Evolutionary conservation across 2,113 vertebrate species (phyloP), one percentile per base, ranked within the genome.

Genomic region (Actinemys pallida): DNA sequence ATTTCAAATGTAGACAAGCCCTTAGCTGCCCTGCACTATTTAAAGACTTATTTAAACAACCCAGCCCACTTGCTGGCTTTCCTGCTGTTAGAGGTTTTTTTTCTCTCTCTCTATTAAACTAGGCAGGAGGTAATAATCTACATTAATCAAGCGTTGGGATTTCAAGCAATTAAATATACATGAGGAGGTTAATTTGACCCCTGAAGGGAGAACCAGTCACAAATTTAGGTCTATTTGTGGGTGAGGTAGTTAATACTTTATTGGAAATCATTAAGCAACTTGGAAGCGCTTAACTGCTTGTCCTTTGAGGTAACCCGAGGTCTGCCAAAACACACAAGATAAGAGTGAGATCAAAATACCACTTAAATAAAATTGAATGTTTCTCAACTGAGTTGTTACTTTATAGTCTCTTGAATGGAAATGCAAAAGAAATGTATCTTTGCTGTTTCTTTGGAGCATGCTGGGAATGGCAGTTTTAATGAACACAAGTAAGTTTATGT

Each of bases 251-350:
- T 94, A 93, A 16, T 87, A 45, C 53, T 87, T 92, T 80, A 19
- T 87, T n/a, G 1, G 87, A 91, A 92, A 88, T 79, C 53, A 86
- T 91, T 91, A 90, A 92, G 59, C 62, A 87, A 39, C 54, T 89
- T 27, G 49, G 91, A 97, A 97, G 10, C 45, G 27, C 49, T 86
- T 86, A 54, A 76, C 92, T 96, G 90, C 65, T 96, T 96, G 72
- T 93, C 52, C 57, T 97, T 84, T 81, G 86, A 84, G 56, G 52
- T 86, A 94, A 89, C 47, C 31, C 69, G 84, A 90, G 47, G 89
- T 85, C 24, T 93, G 24, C 47, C 88, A 29, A 47, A 49, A 47
- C 22, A 27, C 2, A 0, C 4, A n/a, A 25, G 3, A 8, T 59
- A 93, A 19, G 14, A 62, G 45, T 5, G 4, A 20, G 75, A 42